Percentiles rank a stretch among this genome's conserved stretches.
Evolutionary conservation across 1,140 invertebrate genomes (phyloP).

Genomic region (Brachionus plicatilis): DNA sequence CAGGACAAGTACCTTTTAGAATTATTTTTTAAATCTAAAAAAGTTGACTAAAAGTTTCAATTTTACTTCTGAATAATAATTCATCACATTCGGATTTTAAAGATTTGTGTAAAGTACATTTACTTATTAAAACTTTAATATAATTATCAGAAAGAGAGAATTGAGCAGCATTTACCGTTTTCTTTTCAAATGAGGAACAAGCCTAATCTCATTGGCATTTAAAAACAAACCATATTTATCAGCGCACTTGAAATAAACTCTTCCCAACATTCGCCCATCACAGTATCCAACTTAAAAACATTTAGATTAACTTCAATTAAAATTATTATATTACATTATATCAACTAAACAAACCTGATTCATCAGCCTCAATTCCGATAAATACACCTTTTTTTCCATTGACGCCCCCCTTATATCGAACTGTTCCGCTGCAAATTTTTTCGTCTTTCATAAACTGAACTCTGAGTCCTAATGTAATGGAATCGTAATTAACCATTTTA

Average conservation of each 20-base stretch:
- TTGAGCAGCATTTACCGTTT: background rate
- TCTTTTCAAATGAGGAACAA: background rate
- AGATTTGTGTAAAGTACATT: background rate
- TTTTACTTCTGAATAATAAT: constrained; percentile 25
- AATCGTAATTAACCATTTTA: constrained; percentile 37
- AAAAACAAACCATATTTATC: constrained; percentile 31
- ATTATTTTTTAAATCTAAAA: background rate
- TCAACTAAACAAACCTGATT: background rate
- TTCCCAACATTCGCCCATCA: background rate
- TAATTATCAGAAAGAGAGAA: background rate
- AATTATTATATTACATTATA: background rate
- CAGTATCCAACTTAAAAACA: background rate
- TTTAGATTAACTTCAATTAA: background rate
- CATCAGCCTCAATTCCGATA: constrained; percentile 14
- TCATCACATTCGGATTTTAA: constrained; percentile 35
- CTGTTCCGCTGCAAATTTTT: background rate
- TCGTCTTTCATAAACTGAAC: background rate
- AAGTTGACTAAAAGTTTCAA: background rate
- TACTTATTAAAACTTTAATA: background rate
- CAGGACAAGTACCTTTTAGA: background rate
- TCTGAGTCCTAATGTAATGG: background rate
- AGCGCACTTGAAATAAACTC: constrained; percentile 10
- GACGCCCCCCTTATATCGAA: constrained; percentile 6
- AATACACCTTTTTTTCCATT: constrained; percentile 26
- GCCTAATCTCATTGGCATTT: background rate